Base-by-base conservation (phyloP, 1,140 invertebrate species). In the Subanguina moxae region DNA sequence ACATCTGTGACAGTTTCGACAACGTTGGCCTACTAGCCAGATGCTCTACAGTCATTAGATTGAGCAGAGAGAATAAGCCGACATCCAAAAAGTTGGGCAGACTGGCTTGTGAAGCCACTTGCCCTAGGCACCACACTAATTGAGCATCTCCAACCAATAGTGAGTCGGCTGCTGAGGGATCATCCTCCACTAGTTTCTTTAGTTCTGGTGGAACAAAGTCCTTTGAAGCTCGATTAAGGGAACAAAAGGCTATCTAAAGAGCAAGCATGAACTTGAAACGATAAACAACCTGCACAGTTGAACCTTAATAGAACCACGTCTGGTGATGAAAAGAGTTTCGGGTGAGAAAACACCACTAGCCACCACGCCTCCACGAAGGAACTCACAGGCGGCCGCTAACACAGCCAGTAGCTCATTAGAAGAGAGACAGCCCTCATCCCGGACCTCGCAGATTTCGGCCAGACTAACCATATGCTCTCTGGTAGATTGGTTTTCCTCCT, bases 1-100 rank as follows among this genome's bases (percentile, higher is more conserved):
- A 57, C 69, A 77, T 76, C 58, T 77, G 74, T 17, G 45, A 27
- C 0, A 75, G 64, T 52, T 77, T 72, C 23, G 59, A n/a, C 19
- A 75, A 30, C 52, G 58, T 73, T 7, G 74, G 74, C 19, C 74
- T 57, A 8, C 75, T 75, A 19, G 45, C 52, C 17, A 75, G 56
- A 46, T 75, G 64, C 15, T 27, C 46, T 27, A 77, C 75, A 19
- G 75, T 75, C 75, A 75, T 77, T 1, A 75, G 56, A 43, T 75
- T 75, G 1, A 75, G 43, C 15, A 75, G 27, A 15, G 74, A 75
- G 63, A 64, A 64, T 9, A 75, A 42, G 3, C 62, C 57, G 3
- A 74, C 71, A 65, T 75, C 74, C 17, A 64, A 19, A 58, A 62
- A 70, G 43, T 52, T 57, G 17, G 58, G 45, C 0, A 25, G 21